Conservation (phyloP, 2,797 vertebrate genomes). For the Pseudochirops corinnae region DNA sequence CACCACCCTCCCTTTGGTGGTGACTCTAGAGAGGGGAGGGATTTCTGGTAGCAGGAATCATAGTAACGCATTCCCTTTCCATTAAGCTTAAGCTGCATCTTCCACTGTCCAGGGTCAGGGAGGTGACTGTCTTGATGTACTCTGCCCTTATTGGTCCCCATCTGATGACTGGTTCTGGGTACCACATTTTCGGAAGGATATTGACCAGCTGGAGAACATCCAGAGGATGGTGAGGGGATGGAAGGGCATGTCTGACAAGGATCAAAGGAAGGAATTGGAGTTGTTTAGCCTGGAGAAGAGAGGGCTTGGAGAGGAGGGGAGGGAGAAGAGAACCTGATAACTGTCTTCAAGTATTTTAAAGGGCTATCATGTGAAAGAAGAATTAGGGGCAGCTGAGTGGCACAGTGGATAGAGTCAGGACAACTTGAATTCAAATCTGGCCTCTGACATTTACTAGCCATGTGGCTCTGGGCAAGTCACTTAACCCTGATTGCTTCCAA, state of each 20-base stretch:
- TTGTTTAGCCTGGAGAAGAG: neutral
- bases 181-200: neutral
- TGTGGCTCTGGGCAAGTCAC: neutral
- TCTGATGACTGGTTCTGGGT: neutral
- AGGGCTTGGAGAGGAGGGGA: neutral
- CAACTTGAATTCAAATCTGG: neutral
- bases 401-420: neutral
- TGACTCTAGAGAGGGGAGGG: neutral
- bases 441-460: neutral
- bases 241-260: neutral
- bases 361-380: neutral
- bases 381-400: neutral
- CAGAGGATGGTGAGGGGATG: neutral
- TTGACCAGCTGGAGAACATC: neutral
- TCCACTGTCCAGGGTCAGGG: neutral
- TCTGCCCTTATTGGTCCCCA: neutral
- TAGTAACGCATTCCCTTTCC: neutral
- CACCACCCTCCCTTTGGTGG: neutral
- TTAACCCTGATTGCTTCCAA: neutral
- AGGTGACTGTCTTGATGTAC: neutral
- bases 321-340: neutral
- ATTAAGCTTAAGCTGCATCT: neutral
- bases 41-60: neutral
- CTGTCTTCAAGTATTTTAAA: neutral
- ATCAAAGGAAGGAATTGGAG: neutral